Evolutionary conservation across 2,797 vertebrate genomes (phyloP).

Genomic region (Vespertilio murinus): DNA sequence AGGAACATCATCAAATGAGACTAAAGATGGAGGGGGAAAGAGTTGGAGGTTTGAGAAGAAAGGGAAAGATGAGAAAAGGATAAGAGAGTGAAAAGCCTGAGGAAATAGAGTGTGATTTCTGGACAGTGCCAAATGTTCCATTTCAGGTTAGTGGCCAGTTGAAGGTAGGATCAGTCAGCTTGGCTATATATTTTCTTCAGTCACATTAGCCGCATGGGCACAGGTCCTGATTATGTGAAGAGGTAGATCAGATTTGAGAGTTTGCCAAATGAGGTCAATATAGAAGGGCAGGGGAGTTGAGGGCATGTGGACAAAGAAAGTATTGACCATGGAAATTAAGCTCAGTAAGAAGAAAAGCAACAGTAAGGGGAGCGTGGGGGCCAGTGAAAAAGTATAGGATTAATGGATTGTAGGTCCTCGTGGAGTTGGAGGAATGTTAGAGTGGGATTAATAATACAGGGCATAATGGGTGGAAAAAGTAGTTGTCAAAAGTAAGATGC

Average conservation of each 20-base stretch:
- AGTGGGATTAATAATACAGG: not conserved
- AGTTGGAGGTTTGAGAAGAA: slow-evolving; percentile 14
- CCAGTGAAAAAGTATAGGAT: not conserved
- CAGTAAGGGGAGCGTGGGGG: not conserved
- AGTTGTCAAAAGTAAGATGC: not conserved
- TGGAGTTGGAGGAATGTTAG: not conserved
- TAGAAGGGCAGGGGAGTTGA: not conserved
- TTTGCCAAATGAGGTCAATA: not conserved
- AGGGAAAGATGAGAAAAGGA: not conserved
- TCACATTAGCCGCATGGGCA: not conserved
- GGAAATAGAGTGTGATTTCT: not conserved
- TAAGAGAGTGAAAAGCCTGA: not conserved
- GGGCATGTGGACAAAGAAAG: not conserved
- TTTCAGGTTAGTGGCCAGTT: not conserved
- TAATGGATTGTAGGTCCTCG: not conserved
- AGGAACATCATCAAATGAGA: not conserved
- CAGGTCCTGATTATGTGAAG: not conserved
- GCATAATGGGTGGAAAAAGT: not conserved
- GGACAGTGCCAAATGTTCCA: not conserved
- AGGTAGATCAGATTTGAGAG: not conserved
- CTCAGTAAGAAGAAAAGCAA: not conserved
- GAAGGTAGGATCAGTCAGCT: not conserved
- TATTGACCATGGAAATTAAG: slow-evolving; percentile 1
- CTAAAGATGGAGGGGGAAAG: not conserved
- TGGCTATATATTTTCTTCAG: not conserved